These are phyloP conservation scores for Parazoanthus swiftii DNA, from an alignment of 92 coral and sea anemone species.

Conservation along the genomic window DNA sequence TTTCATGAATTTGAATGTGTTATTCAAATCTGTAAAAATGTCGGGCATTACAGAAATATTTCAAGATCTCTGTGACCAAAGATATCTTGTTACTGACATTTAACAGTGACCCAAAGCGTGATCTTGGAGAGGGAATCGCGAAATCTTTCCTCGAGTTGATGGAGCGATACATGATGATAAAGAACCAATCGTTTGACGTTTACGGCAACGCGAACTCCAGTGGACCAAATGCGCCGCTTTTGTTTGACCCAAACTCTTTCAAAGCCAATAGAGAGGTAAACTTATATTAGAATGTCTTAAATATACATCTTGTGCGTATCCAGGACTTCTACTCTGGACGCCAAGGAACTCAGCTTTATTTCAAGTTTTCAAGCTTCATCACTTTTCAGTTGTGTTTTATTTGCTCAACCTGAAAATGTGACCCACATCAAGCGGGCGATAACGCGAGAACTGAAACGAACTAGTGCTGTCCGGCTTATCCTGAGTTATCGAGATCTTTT, in stretches of 20 bases:
- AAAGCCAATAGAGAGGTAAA: slow-evolving; percentile 93
- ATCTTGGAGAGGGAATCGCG: slow-evolving; percentile 73
- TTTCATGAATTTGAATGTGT: neutral
- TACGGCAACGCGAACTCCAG: neutral
- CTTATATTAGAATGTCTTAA: neutral
- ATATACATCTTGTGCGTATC: too few relatives aligned
- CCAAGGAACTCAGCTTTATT: neutral
- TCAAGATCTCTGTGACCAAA: neutral
- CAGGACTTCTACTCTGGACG: neutral
- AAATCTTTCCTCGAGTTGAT: slow-evolving; percentile 78
- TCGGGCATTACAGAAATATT: neutral
- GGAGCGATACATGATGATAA: slow-evolving; percentile 78
- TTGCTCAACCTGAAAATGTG: neutral
- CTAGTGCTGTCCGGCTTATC: too few relatives aligned
- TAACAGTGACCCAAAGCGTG: slow-evolving; percentile 68
- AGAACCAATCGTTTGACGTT: slow-evolving; percentile 48
- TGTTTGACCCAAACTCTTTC: slow-evolving; percentile 84
- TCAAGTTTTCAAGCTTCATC: neutral
- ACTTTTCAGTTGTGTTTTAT: neutral
- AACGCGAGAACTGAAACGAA: neutral
- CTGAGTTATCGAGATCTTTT: too few relatives aligned
- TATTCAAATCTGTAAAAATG: neutral
- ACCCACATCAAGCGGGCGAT: neutral
- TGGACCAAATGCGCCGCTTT: slow-evolving; percentile 45
- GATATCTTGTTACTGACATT: slow-evolving; percentile 13